Base-by-base conservation (phyloP, 2,888 invertebrate species). In the Laothoe populi region DNA sequence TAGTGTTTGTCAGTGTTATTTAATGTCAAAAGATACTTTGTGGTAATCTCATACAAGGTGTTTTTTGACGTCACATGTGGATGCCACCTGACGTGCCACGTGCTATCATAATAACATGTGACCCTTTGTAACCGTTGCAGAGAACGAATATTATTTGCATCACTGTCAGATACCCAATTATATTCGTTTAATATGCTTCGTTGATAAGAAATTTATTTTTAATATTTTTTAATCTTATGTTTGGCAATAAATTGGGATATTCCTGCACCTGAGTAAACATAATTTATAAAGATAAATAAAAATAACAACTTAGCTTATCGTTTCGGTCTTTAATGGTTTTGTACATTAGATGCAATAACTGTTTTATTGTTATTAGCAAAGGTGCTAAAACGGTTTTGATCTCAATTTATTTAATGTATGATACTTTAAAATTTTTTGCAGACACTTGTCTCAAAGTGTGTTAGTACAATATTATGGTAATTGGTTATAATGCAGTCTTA, bases 51-150 rank as follows among this genome's bases (percentile, higher is more conserved):
- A 7, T 64, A 58, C 60, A 65, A 68, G 64, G 67, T 67, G 61
- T 66, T 75, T 82, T 83, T 83, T 81, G 64, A 67, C 66, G 71
- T 79, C 88, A 88, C 75, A 84, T 90, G 89, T 75, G 71, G 71
- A 38, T 45, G 63, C 68, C 90, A 90, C 83, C 89, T 90, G 90
- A 83, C 88, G 79, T 77, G 80, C 78, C 79, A 77, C 75, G 74
- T 71, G 70, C 60, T 68, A 61, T 61, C 58, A 59, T 63, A 23
- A 63, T 19, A 19, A 64, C 75, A 77, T 74, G 66, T 75, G 75
- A 70, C 63, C 13, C 11, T 24, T n/a, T 35, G n/a, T 60, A 38
- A 31, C 23, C 40, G 46, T 40, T 48, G 48, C 10, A 46, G 16
- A 31, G 10, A 35, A 13, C 16, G 35, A 31, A 21, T 4, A 40